These are phyloP conservation scores for Tribolium castaneum DNA, from an alignment of 1,140 invertebrate genomes.

Conservation along the genomic window DNA sequence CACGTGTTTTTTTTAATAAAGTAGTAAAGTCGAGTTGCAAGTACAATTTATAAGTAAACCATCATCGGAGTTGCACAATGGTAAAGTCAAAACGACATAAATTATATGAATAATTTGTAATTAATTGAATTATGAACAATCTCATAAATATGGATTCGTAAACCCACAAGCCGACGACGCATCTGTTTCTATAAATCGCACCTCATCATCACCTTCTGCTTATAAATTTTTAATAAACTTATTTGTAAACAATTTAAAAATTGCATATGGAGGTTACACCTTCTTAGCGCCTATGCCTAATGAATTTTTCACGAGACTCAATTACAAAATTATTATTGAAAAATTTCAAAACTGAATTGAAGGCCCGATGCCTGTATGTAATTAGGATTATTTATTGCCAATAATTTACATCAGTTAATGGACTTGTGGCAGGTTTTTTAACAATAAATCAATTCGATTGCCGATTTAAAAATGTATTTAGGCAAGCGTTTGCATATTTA, in stretches of 20 bases:
- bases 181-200: conserved; percentile 24
- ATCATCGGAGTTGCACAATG: not conserved
- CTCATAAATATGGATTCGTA: conserved; percentile 27
- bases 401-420: no score
- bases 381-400: no score
- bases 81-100: not conserved
- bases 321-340: no score
- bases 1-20: not conserved
- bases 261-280: conserved; percentile 18
- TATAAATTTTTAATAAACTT: conserved; percentile 28
- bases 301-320: conserved; percentile 1
- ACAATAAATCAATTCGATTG: no score
- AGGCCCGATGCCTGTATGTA: no score
- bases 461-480: no score
- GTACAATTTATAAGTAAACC: not conserved
- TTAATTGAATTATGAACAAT: conserved; percentile 17
- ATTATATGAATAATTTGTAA: conserved; percentile 35
- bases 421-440: no score
- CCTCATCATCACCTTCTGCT: conserved; percentile 27
- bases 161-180: conserved; percentile 17
- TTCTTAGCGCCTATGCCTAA: not conserved
- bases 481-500: no score
- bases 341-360: no score
- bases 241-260: conserved; percentile 35
- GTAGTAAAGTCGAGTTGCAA: not conserved